These are phyloP conservation scores for Sthenelais limicola DNA, from an alignment of 2,888 invertebrate genomes.

Conservation along the genomic window DNA sequence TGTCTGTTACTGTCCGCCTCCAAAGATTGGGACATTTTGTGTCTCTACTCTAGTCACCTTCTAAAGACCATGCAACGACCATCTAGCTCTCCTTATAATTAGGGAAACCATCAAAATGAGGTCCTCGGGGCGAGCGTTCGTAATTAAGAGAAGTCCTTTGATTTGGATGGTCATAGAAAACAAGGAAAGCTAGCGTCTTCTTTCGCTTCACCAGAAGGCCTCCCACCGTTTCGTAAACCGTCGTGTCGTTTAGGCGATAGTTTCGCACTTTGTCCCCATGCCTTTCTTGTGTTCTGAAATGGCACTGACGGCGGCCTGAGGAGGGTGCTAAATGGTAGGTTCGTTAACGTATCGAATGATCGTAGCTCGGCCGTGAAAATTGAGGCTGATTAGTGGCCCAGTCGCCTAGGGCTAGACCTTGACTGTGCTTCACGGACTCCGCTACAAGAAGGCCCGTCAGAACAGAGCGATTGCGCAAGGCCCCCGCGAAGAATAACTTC, in stretches of 20 bases:
- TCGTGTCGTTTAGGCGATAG: neutral
- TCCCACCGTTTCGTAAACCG: neutral
- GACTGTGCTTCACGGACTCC: neutral
- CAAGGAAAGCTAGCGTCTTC: neutral
- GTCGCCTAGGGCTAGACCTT: neutral
- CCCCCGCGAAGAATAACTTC: conserved; percentile 6
- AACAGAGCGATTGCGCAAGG: conserved; percentile 27
- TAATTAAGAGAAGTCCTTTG: neutral
- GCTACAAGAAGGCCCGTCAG: neutral
- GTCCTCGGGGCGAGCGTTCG: neutral
- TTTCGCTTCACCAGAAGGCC: neutral
- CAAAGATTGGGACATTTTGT: no score
- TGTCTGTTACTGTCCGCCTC: no score
- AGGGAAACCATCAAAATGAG: neutral
- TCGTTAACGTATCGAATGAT: conserved; percentile 28
- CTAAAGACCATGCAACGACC: no score
- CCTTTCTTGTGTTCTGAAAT: neutral
- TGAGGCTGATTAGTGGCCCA: conserved; percentile 27
- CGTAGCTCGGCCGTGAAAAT: conserved; percentile 18
- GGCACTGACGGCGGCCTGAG: neutral
- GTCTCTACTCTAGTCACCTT: no score
- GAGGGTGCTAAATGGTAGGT: conserved; percentile 24
- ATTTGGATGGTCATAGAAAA: neutral
- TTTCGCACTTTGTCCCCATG: conserved; percentile 1
- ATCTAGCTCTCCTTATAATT: no score